Conservation (phyloP, 2,888 invertebrate species). For the Bimastos eiseni region DNA sequence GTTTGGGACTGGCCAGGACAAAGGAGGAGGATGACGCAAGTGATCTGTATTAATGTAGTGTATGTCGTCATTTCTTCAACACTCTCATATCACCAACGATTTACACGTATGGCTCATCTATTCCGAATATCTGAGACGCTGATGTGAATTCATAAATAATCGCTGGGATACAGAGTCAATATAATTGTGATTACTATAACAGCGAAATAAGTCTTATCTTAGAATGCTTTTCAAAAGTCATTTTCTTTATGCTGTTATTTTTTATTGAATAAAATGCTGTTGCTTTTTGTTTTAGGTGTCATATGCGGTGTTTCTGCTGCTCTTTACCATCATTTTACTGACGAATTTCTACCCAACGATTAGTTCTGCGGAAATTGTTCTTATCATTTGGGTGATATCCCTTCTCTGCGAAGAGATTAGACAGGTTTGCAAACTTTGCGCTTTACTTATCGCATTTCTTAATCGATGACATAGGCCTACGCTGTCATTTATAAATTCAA, state of each 20-base stretch:
- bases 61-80: background rate
- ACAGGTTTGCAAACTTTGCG: constrained; percentile 50
- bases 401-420: constrained; percentile 59
- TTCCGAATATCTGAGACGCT: background rate
- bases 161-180: too few species aligned
- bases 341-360: constrained; percentile 49
- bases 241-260: background rate
- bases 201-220: too few species aligned
- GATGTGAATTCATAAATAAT: too few species aligned
- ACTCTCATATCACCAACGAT: too few species aligned
- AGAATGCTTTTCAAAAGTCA: background rate
- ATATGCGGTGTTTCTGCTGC: constrained; percentile 55
- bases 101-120: too few species aligned
- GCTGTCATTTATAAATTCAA: background rate
- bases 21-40: too few species aligned
- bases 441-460: background rate
- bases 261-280: too few species aligned
- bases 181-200: too few species aligned
- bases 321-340: constrained; percentile 57
- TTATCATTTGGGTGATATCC: constrained; percentile 59
- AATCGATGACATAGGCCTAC: background rate
- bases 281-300: constrained; percentile 48
- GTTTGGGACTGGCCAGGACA: too few species aligned
- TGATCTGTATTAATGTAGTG: too few species aligned
- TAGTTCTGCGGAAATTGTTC: constrained; percentile 49